These are phyloP conservation scores for Cynopterus brachyotis DNA, from an alignment of 2,113 vertebrate species.

Conservation along the genomic window DNA sequence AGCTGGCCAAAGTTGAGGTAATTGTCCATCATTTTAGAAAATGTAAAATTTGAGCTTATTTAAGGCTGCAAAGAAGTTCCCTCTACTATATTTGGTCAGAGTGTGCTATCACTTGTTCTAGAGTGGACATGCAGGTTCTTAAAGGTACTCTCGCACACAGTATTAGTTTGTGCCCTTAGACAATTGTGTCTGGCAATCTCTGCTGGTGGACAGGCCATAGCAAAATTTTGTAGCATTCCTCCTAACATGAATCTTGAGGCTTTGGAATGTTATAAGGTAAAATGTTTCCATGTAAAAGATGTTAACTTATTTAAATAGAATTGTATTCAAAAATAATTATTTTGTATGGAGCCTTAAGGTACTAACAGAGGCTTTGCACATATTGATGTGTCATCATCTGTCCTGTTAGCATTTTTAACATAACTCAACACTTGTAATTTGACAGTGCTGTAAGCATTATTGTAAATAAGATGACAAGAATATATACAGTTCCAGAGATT, in stretches of 20 bases:
- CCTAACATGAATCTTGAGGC: not conserved
- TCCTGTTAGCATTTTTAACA: conserved; percentile 55
- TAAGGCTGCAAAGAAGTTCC: not conserved
- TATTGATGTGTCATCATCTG: conserved; percentile 31
- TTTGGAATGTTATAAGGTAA: not conserved
- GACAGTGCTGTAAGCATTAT: conserved; percentile 17
- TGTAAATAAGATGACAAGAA: not conserved
- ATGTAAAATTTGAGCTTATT: not conserved
- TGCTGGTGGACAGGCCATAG: not conserved
- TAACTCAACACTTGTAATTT: not conserved
- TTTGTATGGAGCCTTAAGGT: not conserved
- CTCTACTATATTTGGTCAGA: not conserved
- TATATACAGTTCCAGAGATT: not conserved
- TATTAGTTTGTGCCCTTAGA: not conserved
- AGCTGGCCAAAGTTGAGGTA: not conserved
- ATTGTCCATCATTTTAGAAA: not conserved
- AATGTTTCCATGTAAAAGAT: not conserved
- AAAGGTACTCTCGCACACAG: not conserved
- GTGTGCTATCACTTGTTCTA: not conserved
- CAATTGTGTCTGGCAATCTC: not conserved
- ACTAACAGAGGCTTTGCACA: not conserved
- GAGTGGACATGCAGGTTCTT: not conserved
- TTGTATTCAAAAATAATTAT: conserved; percentile 3
- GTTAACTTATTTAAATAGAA: not conserved
- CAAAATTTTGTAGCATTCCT: not conserved